phyloP scores from a whole-genome alignment of 2,888 invertebrate species.

The Smittia aterrima region DNA sequence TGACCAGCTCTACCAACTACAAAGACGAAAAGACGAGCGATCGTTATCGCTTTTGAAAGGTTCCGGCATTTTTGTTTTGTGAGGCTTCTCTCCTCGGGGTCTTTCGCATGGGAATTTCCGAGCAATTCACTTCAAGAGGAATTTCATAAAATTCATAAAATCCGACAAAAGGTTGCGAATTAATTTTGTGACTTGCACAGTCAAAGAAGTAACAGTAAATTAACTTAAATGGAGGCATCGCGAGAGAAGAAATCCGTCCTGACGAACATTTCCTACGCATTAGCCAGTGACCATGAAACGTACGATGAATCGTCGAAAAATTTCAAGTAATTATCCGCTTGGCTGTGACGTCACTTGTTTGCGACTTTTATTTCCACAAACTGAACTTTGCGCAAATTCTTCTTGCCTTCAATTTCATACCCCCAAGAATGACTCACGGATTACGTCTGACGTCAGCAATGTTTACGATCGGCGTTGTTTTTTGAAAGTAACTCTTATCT shows the following conservation, averaged over 20 bases:
- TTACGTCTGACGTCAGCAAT: neutral
- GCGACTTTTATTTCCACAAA: neutral
- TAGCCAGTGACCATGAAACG: neutral
- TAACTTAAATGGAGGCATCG: neutral
- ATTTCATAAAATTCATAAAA: too few species aligned
- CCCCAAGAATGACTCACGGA: neutral
- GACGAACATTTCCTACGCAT: neutral
- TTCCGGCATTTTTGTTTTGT: slow-evolving; percentile 11
- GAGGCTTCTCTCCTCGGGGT: too few species aligned
- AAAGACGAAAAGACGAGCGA: neutral
- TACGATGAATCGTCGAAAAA: neutral
- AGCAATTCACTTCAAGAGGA: too few species aligned
- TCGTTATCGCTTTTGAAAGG: neutral
- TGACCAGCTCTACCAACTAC: neutral
- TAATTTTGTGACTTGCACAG: neutral
- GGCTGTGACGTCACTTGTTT: slow-evolving; percentile 14
- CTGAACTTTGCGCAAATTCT: neutral
- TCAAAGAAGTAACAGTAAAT: neutral
- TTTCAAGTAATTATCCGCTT: neutral
- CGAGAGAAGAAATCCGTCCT: too few species aligned
- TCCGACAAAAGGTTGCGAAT: neutral
- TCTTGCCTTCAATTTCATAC: neutral
- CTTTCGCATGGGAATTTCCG: neutral
- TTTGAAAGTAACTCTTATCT: too few species aligned
- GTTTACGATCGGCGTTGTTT: too few species aligned